Conservation (phyloP, 2,888 invertebrate species). For the Dioctria linearis region DNA sequence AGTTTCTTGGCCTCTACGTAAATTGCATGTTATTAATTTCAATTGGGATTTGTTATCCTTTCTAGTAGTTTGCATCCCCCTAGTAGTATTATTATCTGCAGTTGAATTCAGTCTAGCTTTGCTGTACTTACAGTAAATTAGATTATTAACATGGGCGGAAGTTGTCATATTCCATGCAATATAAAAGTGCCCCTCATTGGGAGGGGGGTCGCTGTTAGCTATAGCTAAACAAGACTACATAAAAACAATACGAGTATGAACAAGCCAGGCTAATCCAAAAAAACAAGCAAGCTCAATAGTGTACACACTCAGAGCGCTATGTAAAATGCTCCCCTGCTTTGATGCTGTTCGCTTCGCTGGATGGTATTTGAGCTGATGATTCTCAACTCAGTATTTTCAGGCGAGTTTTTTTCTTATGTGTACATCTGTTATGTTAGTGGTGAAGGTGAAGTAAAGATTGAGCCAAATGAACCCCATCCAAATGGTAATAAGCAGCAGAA, state of each 20-base stretch:
- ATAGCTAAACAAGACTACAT: not conserved
- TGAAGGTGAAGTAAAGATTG: too few species aligned
- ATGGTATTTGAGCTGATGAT: too few species aligned
- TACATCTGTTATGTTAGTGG: too few species aligned
- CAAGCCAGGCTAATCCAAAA: not conserved
- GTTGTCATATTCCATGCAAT: conserved; percentile 40
- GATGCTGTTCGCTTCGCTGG: too few species aligned
- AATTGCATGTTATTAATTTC: conserved; percentile 12
- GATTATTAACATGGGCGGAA: conserved; percentile 54
- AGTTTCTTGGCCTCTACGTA: not conserved
- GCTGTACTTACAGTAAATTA: not conserved
- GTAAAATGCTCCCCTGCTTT: not conserved
- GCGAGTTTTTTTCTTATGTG: too few species aligned
- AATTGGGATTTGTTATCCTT: too few species aligned
- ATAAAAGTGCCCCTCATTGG: not conserved
- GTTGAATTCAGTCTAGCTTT: not conserved
- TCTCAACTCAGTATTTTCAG: too few species aligned
- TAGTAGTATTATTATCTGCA: too few species aligned
- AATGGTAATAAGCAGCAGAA: too few species aligned
- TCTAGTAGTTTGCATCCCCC: too few species aligned
- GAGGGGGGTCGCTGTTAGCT: not conserved
- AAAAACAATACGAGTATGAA: not conserved
- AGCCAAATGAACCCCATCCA: too few species aligned
- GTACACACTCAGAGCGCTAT: not conserved
- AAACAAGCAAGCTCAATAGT: not conserved